Base-by-base conservation (phyloP, 1,140 invertebrate genomes). In the Megalopta genalis region DNA sequence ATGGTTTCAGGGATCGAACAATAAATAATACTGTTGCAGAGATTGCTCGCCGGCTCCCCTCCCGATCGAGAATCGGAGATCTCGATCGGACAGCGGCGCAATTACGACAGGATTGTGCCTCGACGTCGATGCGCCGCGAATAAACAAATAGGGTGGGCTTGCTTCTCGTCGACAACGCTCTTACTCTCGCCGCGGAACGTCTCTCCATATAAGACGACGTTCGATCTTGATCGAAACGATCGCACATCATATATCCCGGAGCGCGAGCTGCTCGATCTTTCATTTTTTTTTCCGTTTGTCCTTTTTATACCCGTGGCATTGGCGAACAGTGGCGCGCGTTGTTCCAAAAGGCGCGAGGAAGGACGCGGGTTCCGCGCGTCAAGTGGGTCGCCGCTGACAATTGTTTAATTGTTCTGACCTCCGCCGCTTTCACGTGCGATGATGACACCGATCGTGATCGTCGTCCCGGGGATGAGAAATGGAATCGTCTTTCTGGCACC, bases 351-450 rank as follows among this genome's bases (percentile, higher is more conserved):
- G 78, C 72, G 75, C 46, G 54, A 66, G 76, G 76, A 83, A 80
- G 71, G 76, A 54, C 54, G 67, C 25, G 49, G 77, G 72, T 86
- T 70, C 80, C 77, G 65, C 77, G 39, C 70, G 32, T 52, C 27
- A 90, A 87, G 87, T 89, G 82, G 86, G 87, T 87, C 89, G 72
- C 32, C 54, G 6, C 77, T 73, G 86, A 90, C 87, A 89, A 89
- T 88, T 89, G 81, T 89, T 89, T 90, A 89, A 90, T 90, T 90
- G 86, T 89, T 85, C 85, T 23, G 49, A 37, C 14, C 39, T 67
- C 32, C 75, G 57, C 57, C 63, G 74, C 82, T 81, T 85, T 85
- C 83, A 77, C 82, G 72, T 64, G 49, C 49, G 42, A 46, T 46
- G 42, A 46, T 14, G 42, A 46, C 10, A 46, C 32, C 32, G 32